Base-by-base conservation (phyloP, 2,113 vertebrate species). In the Peromyscus californicus region DNA sequence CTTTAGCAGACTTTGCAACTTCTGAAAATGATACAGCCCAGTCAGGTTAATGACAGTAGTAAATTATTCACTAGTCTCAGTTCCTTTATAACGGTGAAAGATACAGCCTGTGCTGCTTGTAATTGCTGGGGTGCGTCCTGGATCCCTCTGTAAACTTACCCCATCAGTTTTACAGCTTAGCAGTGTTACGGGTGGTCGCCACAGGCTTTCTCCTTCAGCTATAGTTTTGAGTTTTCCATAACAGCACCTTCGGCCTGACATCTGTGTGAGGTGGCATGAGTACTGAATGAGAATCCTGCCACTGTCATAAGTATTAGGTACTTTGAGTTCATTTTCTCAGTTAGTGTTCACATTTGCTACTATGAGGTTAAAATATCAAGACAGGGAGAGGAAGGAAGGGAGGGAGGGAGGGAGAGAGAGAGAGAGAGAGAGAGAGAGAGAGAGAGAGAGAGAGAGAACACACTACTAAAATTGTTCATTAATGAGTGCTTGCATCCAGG, bases 21-120 rank as follows among this genome's bases (percentile, higher is more conserved):
- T 96, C 82, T 95, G 94, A 94, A 96, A n/a, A 42, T 93, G 97
- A 94, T n/a, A 89, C 21, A 59, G 74, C 74, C 45, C 91, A 11
- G 45, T 82, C 90, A 96, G 82, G 39, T 83, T 97, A 96, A 80
- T 97, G 72, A 84, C 86, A 67, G 78, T 39, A 91, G 19, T 91
- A 83, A 97, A 96, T 97, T 97, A 89, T 51, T 96, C 97, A 42
- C 83, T 72, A 39, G 17, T 83, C 48, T 70, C 33, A 91, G 24
- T 33, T 96, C 31, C 83, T 96, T 90, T 29, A 54, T 63, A 91
- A 93, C 85, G 45, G 94, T 87, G 61, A 96, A 84, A 92, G 89
- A 91, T 26, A 82, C 86, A 97, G 21, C 39, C 61, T 39, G 29
- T 22, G 70, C 19, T 94, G 69, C 76, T 69, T 33, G 59, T 70